Conservation (phyloP, 1,140 invertebrate species). For the Eciton burchellii region DNA sequence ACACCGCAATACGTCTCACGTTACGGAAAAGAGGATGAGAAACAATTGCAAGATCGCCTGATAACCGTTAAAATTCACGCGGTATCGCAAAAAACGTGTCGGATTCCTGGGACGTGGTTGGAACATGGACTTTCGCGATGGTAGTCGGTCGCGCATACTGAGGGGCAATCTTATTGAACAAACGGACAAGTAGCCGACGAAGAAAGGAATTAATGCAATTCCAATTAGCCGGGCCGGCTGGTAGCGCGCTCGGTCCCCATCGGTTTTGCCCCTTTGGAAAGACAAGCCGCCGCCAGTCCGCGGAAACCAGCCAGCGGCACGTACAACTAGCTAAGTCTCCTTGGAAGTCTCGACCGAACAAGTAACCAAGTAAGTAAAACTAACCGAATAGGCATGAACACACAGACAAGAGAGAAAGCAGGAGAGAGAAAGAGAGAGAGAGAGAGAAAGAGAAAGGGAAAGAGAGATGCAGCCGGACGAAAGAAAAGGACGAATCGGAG, state of each 20-base stretch:
- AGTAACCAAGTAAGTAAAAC: conserved; percentile 68
- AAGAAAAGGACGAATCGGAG: not conserved
- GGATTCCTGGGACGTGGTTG: conserved; percentile 47
- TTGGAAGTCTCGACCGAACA: conserved; percentile 59
- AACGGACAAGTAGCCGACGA: conserved; percentile 46
- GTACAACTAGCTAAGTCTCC: conserved; percentile 57
- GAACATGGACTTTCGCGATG: conserved; percentile 63
- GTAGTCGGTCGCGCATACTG: conserved; percentile 56
- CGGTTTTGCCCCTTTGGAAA: conserved; percentile 71
- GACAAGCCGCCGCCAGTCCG: conserved; percentile 64
- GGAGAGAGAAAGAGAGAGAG: conserved; percentile 26
- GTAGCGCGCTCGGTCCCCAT: conserved; percentile 50
- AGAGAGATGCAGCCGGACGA: not conserved
- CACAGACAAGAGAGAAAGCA: not conserved
- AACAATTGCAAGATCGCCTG: not conserved
- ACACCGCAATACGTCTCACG: not conserved
- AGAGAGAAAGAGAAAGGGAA: conserved; percentile 3
- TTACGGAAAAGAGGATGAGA: not conserved
- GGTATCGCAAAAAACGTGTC: conserved; percentile 23
- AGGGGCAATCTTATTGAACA: conserved; percentile 68
- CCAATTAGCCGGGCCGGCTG: conserved; percentile 73
- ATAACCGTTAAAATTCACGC: not conserved
- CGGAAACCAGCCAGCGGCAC: conserved; percentile 59
- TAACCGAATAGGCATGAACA: conserved; percentile 61
- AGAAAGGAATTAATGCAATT: conserved; percentile 79